Evolutionary conservation across 1,140 invertebrate genomes (phyloP).

Genomic region (Trichonephila clavipes): DNA sequence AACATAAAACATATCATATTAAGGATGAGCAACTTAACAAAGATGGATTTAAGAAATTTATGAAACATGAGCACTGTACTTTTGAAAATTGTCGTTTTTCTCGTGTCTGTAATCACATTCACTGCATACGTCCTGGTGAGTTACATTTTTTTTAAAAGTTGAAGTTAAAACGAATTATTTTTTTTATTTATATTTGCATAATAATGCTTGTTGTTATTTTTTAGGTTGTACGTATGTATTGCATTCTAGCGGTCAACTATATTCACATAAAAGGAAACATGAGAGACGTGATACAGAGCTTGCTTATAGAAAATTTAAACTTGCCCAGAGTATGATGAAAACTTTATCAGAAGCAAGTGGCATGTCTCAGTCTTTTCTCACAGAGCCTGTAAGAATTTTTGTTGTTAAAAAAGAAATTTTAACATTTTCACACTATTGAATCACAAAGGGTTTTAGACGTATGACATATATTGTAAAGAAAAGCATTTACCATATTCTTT

Average conservation of each 20-base stretch:
- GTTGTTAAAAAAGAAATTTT: neutral
- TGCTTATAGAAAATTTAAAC: conserved; percentile 89
- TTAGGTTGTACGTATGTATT: conserved; percentile 94
- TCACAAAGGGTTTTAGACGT: too few species aligned
- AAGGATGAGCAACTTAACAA: conserved; percentile 97
- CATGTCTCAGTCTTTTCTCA: conserved; percentile 53
- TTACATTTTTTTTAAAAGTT: neutral
- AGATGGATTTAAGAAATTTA: conserved; percentile 99
- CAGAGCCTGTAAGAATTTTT: conserved; percentile 72
- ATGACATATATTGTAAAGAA: too few species aligned
- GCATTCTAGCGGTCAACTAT: conserved; percentile 97
- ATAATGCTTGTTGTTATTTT: conserved; percentile 68
- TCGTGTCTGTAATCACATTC: conserved; percentile 97
- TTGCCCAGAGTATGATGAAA: conserved; percentile 83
- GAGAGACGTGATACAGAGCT: conserved; percentile 94
- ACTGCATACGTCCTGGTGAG: conserved; percentile 93
- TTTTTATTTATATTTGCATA: neutral
- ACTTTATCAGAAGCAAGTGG: conserved; percentile 73
- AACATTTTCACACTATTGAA: too few species aligned
- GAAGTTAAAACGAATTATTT: neutral
- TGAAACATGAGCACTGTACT: conserved; percentile 96
- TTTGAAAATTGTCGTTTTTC: conserved; percentile 96
- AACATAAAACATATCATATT: conserved; percentile 99
- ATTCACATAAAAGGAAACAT: conserved; percentile 98
- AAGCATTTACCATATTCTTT: too few species aligned